These are phyloP conservation scores for Oryzias dopingdopingensis DNA, from an alignment of 2,797 vertebrate genomes.

Conservation along the genomic window DNA sequence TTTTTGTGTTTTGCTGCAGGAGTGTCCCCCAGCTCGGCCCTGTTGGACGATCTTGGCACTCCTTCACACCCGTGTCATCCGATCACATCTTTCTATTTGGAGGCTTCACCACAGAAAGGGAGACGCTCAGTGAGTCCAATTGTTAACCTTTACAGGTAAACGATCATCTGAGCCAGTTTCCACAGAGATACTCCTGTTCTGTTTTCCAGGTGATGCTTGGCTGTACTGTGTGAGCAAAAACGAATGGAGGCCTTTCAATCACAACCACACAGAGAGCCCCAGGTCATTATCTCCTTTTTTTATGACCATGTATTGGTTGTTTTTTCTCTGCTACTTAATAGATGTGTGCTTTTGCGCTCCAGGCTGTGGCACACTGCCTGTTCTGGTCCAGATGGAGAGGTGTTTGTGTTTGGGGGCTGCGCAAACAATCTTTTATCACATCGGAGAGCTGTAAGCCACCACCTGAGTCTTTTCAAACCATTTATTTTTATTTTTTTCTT, in stretches of 20 bases:
- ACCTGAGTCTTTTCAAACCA: not conserved
- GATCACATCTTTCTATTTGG: conserved; percentile 96
- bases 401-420: conserved; percentile 95
- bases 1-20: conserved; percentile 43
- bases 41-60: conserved; percentile 93
- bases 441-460: conserved; percentile 87
- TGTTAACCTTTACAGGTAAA: not conserved
- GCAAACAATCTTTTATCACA: conserved; percentile 94
- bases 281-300: conserved; percentile 38
- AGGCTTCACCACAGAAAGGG: conserved; percentile 94
- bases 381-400: conserved; percentile 90
- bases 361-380: conserved; percentile 97
- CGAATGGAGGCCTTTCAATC: conserved; percentile 89
- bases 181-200: not conserved
- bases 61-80: conserved; percentile 86
- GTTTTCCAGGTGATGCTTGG: conserved; percentile 90
- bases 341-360: conserved; percentile 8
- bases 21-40: conserved; percentile 82
- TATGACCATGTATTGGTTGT: not conserved
- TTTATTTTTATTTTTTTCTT: not conserved
- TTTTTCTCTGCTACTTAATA: not conserved
- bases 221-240: conserved; percentile 90
- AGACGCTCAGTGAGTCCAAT: conserved; percentile 88
- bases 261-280: conserved; percentile 81
- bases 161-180: not conserved